Conservation (phyloP, 2,797 vertebrate species). For the Tragelaphus eurycerus region DNA sequence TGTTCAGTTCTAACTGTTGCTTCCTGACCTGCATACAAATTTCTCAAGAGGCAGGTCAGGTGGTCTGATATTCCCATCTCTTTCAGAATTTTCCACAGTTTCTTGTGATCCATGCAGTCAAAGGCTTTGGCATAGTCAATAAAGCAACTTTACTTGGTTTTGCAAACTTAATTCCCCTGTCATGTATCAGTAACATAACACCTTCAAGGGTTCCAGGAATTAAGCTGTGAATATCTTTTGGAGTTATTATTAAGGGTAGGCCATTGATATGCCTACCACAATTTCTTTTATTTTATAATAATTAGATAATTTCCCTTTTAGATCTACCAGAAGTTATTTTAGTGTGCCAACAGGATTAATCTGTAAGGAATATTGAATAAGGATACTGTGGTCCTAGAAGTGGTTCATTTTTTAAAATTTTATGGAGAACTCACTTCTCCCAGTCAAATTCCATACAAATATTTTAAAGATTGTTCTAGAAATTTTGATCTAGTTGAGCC, state of each 20-base stretch:
- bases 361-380: not conserved
- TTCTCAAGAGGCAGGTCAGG: too few species aligned
- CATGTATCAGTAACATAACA: not conserved
- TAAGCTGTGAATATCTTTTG: not conserved
- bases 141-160: not conserved
- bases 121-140: too few species aligned
- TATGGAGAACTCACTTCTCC: slow-evolving; percentile 6
- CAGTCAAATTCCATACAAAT: not conserved
- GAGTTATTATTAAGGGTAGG: not conserved
- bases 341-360: not conserved
- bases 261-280: not conserved
- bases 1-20: too few species aligned
- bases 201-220: not conserved
- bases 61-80: too few species aligned
- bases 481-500: not conserved
- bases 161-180: not conserved
- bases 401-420: not conserved
- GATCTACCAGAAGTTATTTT: not conserved
- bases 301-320: not conserved
- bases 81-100: too few species aligned
- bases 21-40: too few species aligned
- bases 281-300: not conserved
- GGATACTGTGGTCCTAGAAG: not conserved
- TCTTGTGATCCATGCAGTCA: too few species aligned
- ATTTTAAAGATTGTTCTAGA: not conserved